phyloP scores from a whole-genome alignment of 2,113 vertebrate genomes.

The Syngnathus floridae region DNA sequence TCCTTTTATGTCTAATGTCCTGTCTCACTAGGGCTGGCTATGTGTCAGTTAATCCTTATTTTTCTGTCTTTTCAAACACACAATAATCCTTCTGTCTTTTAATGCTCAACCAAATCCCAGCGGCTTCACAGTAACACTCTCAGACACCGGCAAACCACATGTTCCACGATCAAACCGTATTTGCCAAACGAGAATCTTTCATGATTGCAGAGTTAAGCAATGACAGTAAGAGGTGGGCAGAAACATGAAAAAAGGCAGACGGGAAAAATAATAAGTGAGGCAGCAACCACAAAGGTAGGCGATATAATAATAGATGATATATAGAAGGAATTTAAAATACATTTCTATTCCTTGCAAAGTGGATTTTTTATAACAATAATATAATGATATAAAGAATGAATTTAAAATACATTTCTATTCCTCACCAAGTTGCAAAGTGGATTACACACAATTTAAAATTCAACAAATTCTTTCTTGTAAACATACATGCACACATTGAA shows the following conservation, averaged over 20 bases:
- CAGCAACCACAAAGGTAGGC: not conserved
- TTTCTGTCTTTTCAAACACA: slow-evolving; percentile 34
- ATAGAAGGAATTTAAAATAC: not conserved
- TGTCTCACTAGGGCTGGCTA: slow-evolving; percentile 9
- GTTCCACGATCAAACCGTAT: slow-evolving; percentile 32
- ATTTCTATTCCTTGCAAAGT: too few species aligned
- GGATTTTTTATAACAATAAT: not conserved
- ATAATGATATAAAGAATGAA: not conserved
- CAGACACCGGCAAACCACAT: slow-evolving; percentile 41
- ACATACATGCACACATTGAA: too few species aligned
- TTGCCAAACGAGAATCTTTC: slow-evolving; percentile 15
- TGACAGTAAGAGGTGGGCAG: slow-evolving; percentile 36
- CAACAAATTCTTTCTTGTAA: too few species aligned
- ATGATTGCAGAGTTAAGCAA: slow-evolving; percentile 28
- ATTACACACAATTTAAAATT: too few species aligned
- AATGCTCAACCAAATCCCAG: slow-evolving; percentile 33
- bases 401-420: not conserved
- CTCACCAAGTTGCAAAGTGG: too few species aligned
- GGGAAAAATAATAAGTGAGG: not conserved
- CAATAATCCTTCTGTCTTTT: slow-evolving; percentile 45
- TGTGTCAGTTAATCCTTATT: slow-evolving; percentile 19
- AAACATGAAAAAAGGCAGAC: not conserved
- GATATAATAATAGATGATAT: not conserved
- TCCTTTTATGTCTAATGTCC: slow-evolving; percentile 16
- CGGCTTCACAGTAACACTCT: slow-evolving; percentile 34